Evolutionary conservation across 2,113 vertebrate genomes (phyloP).

Genomic region (Micronycteris hirsuta): DNA sequence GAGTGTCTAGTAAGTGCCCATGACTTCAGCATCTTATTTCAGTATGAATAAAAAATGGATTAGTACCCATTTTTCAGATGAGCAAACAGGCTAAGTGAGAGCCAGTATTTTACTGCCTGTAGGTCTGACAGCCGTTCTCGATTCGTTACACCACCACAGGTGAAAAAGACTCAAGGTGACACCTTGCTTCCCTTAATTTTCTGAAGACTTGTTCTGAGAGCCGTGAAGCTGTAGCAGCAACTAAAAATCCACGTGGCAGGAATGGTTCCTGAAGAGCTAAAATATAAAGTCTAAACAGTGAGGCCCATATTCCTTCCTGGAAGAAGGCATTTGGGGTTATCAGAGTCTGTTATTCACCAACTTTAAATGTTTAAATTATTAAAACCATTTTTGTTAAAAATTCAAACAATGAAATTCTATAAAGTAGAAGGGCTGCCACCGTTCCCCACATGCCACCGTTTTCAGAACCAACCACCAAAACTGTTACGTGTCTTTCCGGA

Average conservation of each 20-base stretch:
- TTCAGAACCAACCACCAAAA: background rate
- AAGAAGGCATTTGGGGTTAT: background rate
- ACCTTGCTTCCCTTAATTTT: background rate
- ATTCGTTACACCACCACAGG: background rate
- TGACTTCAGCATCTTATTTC: background rate
- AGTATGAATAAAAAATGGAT: no score
- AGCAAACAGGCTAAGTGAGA: background rate
- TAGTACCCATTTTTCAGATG: background rate
- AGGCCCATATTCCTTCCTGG: background rate
- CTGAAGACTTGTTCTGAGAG: background rate
- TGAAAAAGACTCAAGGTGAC: background rate
- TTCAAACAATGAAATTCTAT: background rate
- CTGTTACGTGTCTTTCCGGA: background rate
- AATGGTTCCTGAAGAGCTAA: background rate
- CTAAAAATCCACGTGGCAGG: background rate
- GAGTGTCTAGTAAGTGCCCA: background rate
- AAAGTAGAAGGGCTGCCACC: background rate
- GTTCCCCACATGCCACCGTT: background rate
- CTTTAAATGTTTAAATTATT: background rate
- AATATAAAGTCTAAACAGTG: background rate
- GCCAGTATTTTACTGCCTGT: background rate
- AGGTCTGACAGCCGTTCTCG: background rate
- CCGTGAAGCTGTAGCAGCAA: background rate
- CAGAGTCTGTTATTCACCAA: background rate
- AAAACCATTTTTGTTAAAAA: background rate